phyloP scores from a whole-genome alignment of 2,888 invertebrate species.

The Eugnorisma glareosa region DNA sequence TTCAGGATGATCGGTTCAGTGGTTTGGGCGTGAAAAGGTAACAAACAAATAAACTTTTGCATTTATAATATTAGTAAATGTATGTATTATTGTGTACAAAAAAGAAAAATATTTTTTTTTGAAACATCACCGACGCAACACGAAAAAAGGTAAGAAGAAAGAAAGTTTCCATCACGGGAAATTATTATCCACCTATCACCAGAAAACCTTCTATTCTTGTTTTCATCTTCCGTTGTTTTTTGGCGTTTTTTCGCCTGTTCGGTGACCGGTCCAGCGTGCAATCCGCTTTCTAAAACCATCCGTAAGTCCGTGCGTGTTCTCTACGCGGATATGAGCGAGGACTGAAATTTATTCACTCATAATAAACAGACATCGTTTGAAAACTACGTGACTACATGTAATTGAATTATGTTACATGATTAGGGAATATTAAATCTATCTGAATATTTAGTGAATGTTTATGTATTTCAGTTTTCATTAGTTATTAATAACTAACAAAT shows the following conservation, averaged over 20 bases:
- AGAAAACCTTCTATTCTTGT: conserved; percentile 54
- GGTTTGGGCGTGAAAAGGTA: too few species aligned
- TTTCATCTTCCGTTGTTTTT: conserved; percentile 76
- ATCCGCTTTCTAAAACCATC: conserved; percentile 87
- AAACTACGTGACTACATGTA: conserved; percentile 51
- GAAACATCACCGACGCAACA: background rate
- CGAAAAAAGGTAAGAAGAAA: conserved; percentile 4
- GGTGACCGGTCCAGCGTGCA: conserved; percentile 83
- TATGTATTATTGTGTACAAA: background rate
- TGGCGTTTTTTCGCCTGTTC: conserved; percentile 77
- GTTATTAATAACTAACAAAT: conserved; percentile 3
- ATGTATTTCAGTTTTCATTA: background rate
- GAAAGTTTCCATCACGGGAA: conserved; percentile 37
- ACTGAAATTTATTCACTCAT: conserved; percentile 73
- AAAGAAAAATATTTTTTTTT: background rate
- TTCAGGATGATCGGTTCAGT: too few species aligned
- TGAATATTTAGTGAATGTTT: conserved; percentile 14
- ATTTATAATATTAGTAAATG: too few species aligned
- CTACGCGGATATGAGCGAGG: conserved; percentile 83
- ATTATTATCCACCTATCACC: conserved; percentile 45
- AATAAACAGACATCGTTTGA: conserved; percentile 54
- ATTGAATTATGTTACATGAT: conserved; percentile 45
- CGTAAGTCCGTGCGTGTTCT: conserved; percentile 82
- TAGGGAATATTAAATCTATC: conserved; percentile 9
- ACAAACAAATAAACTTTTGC: too few species aligned